Conservation (phyloP, 1,140 invertebrate genomes). For the Cepaea nemoralis region DNA sequence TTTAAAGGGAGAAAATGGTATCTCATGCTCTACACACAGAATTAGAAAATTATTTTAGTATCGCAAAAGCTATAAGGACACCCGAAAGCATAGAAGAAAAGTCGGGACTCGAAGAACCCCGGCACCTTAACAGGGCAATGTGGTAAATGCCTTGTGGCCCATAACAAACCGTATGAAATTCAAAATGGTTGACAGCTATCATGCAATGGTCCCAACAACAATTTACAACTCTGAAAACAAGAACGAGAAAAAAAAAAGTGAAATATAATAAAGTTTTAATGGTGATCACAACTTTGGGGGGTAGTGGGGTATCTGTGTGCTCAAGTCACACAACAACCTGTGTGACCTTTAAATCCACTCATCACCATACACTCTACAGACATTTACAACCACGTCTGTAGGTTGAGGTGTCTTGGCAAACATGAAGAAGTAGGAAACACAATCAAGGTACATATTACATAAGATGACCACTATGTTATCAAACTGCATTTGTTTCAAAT, state of each 20-base stretch:
- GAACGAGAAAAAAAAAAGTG: neutral
- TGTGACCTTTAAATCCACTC: too few species aligned
- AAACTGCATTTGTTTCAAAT: too few species aligned
- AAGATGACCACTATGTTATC: too few species aligned
- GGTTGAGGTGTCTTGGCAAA: too few species aligned
- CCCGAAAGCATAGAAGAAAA: neutral
- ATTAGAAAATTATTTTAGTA: neutral
- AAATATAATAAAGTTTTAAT: neutral
- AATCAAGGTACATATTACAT: too few species aligned
- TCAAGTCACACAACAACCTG: too few species aligned
- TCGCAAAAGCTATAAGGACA: constrained; percentile 3
- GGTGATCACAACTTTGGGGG: neutral
- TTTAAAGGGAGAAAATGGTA: neutral
- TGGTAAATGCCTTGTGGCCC: too few species aligned
- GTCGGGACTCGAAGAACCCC: neutral
- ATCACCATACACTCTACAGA: too few species aligned
- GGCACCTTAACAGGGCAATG: too few species aligned
- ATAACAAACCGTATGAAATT: neutral
- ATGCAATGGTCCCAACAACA: constrained; percentile 42
- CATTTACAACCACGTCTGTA: too few species aligned
- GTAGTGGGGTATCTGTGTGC: constrained; percentile 9
- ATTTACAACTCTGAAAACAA: constrained; percentile 6
- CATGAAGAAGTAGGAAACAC: too few species aligned
- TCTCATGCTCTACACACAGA: neutral
- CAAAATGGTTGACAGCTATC: constrained; percentile 35